phyloP scores from a whole-genome alignment of 2,888 invertebrate species.

The Caenorhabditis sp. region DNA sequence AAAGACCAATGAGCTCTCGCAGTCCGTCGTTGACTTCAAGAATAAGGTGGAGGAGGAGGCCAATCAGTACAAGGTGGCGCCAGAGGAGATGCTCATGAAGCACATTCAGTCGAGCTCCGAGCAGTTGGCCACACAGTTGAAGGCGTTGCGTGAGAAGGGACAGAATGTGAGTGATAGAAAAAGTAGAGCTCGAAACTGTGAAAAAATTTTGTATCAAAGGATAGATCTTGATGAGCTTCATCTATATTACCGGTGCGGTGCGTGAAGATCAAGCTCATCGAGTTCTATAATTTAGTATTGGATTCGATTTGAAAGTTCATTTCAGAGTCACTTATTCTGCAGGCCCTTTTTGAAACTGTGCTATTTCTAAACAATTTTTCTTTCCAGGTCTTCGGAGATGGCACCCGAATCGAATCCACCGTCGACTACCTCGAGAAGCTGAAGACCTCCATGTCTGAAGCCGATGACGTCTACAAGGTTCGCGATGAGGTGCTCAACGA shows the following conservation, averaged over 20 bases:
- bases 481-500: constrained; percentile 72
- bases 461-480: constrained; percentile 70
- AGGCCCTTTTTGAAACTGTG: not conserved
- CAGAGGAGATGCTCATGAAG: constrained; percentile 71
- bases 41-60: constrained; percentile 66
- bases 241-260: too few relatives aligned
- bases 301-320: too few relatives aligned
- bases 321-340: not conserved
- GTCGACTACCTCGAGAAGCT: constrained; percentile 68
- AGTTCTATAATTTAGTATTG: too few relatives aligned
- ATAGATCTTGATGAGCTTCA: too few relatives aligned
- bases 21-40: constrained; percentile 68
- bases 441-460: constrained; percentile 62
- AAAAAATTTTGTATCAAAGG: too few relatives aligned
- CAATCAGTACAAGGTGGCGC: constrained; percentile 59
- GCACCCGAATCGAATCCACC: constrained; percentile 62
- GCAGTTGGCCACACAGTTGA: constrained; percentile 54
- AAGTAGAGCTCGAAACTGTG: not conserved
- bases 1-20: constrained; percentile 65
- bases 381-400: constrained; percentile 69
- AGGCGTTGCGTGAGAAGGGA: constrained; percentile 63
- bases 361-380: not conserved
- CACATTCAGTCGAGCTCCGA: constrained; percentile 64
- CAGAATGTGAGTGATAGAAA: constrained; percentile 61
- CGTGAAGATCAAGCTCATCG: too few relatives aligned